Conservation (phyloP, 2,797 vertebrate species). For the Danio tinwini region DNA sequence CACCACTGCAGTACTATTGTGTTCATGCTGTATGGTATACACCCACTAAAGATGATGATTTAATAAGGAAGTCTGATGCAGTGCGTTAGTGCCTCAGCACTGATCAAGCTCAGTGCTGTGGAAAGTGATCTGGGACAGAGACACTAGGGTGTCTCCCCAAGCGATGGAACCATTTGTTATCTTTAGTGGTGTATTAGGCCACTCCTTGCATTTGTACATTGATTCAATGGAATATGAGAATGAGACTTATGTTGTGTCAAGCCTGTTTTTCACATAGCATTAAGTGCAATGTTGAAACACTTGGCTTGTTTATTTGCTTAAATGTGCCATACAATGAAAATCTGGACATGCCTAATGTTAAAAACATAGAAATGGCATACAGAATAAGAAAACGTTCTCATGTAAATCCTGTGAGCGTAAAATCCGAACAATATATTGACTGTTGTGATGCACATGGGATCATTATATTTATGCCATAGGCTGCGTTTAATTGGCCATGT, state of each 20-base stretch:
- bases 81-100: constrained; percentile 30
- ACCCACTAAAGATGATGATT: constrained; percentile 49
- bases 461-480: no score
- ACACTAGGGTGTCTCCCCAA: constrained; percentile 22
- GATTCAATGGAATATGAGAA: constrained; percentile 18
- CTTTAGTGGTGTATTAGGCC: constrained; percentile 34
- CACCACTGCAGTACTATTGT: constrained; percentile 34
- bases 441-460: no score
- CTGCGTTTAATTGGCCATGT: no score
- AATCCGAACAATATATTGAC: no score
- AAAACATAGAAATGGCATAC: no score
- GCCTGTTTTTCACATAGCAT: constrained; percentile 5
- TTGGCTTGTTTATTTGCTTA: constrained; percentile 1
- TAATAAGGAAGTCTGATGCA: constrained; percentile 48
- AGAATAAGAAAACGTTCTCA: no score
- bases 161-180: constrained; percentile 40
- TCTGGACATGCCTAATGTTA: no score
- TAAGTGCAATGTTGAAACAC: background rate
- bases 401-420: no score
- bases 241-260: constrained; percentile 14
- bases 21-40: constrained; percentile 32
- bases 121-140: constrained; percentile 43
- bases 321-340: no score
- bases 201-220: constrained; percentile 10
- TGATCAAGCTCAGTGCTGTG: constrained; percentile 23